Evolutionary conservation across 2,113 vertebrate species (phyloP).

Genomic region (Paralichthys olivaceus): DNA sequence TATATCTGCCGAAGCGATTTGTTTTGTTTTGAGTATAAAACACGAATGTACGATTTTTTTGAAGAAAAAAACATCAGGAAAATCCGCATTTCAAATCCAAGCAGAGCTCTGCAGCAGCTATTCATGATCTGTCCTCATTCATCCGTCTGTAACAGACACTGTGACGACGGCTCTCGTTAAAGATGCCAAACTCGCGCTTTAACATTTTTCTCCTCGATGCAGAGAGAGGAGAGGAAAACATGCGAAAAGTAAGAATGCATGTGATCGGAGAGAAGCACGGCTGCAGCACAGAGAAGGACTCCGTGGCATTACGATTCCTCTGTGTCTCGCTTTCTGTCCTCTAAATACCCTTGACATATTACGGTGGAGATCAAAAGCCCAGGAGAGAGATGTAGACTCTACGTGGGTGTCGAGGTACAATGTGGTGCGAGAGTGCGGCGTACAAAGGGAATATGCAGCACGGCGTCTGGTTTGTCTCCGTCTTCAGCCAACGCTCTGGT

Average conservation of each 20-base stretch:
- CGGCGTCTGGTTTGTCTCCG: not conserved
- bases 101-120: conserved; percentile 20
- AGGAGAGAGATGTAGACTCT: conserved; percentile 31
- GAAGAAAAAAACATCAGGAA: not conserved
- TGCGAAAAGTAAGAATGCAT: conserved; percentile 2
- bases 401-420: conserved; percentile 25
- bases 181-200: conserved; percentile 10
- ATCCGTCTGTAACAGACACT: conserved; percentile 15
- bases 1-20: too few relatives aligned
- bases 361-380: conserved; percentile 60
- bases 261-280: conserved; percentile 34
- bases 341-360: conserved; percentile 67
- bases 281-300: conserved; percentile 17
- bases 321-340: conserved; percentile 54
- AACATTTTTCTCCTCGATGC: conserved; percentile 34
- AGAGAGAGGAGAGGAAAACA: not conserved
- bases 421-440: too few relatives aligned
- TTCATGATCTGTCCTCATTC: conserved; percentile 32
- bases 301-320: conserved; percentile 13
- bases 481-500: not conserved
- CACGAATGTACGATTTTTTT: too few relatives aligned
- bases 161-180: not conserved
- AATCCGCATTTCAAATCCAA: not conserved
- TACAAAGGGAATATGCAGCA: not conserved
- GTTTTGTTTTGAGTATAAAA: too few relatives aligned